These are phyloP conservation scores for Scyliorhinus canicula DNA, from an alignment of 2,797 vertebrate genomes.

Conservation along the genomic window DNA sequence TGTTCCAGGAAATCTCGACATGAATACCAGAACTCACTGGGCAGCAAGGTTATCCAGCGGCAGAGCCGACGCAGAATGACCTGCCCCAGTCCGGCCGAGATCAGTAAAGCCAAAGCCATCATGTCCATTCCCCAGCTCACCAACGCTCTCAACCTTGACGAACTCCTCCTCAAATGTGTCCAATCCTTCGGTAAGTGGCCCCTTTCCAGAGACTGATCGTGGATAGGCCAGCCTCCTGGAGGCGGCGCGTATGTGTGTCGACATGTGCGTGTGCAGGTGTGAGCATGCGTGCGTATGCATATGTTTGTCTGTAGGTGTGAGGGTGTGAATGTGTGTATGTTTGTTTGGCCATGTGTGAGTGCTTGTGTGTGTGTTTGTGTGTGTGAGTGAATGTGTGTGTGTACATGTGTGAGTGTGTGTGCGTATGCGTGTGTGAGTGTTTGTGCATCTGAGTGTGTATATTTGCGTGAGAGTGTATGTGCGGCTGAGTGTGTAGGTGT, in stretches of 20 bases:
- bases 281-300: too few species aligned
- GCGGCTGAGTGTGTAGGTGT: too few species aligned
- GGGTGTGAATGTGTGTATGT: background rate
- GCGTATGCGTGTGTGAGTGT: too few species aligned
- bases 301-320: background rate
- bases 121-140: slow-evolving; percentile 59
- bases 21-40: slow-evolving; percentile 43
- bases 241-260: background rate
- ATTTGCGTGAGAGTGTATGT: too few species aligned
- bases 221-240: background rate
- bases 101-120: slow-evolving; percentile 69
- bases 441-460: too few species aligned
- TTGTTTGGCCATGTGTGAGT: background rate
- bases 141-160: slow-evolving; percentile 71
- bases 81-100: slow-evolving; percentile 79
- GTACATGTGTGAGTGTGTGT: background rate
- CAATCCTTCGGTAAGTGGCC: slow-evolving; percentile 69
- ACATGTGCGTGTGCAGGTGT: too few species aligned
- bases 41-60: slow-evolving; percentile 52
- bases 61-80: slow-evolving; percentile 72
- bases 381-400: background rate
- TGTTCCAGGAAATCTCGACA: slow-evolving; percentile 66
- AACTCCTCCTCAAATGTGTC: slow-evolving; percentile 78
- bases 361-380: background rate
- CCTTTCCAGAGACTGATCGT: background rate